Evolutionary conservation across 2,888 invertebrate species (phyloP), one percentile per base, ranked within the genome.

Genomic region (Thalpophila matura): DNA sequence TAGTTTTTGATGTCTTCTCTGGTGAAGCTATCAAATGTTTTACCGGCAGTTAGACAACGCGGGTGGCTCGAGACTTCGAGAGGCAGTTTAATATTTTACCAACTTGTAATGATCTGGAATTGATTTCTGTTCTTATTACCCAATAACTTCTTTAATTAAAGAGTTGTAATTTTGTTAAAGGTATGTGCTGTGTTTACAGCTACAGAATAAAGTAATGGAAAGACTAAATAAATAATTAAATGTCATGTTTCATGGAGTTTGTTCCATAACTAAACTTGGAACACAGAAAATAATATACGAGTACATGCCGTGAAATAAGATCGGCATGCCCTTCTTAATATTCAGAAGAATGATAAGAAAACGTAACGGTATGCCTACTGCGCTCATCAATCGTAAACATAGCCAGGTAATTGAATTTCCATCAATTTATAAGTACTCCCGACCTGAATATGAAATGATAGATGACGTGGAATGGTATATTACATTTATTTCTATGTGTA

Each of bases 1-100:
- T 83, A 80, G 81, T 84, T 84, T 86, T 83, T 86, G 83, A 89
- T 85, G 88, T 84, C 81, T 86, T 78, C 77, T 81, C 79, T 75
- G 79, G 75, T 80, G 79, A 73, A 77, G 82, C 86, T 83, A 86
- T 88, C 89, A 89, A 89, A 90, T 84, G 82, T 88, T 91, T 90
- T 88, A 90, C 84, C 82, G 86, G 78, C 82, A 79, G 83, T 88
- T 83, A 83, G 81, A 75, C 77, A 67, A 74, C 81, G 73, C 68
- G 70, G 76, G 63, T 67, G 68, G 79, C 65, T 81, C 63, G 69
- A 77, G 83, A 74, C 79, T 64, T 81, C 63, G 69, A 77, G 83
- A 74, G 75, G 64, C 79, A 83, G 80, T 81, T 86, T 84, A 82
- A 86, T 86, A 82, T 86, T 86, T 84, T 79, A 45, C 33, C 33